Evolutionary conservation across 2,888 invertebrate species (phyloP), one percentile per base, ranked within the genome.

Genomic region (Idaea aversata): DNA sequence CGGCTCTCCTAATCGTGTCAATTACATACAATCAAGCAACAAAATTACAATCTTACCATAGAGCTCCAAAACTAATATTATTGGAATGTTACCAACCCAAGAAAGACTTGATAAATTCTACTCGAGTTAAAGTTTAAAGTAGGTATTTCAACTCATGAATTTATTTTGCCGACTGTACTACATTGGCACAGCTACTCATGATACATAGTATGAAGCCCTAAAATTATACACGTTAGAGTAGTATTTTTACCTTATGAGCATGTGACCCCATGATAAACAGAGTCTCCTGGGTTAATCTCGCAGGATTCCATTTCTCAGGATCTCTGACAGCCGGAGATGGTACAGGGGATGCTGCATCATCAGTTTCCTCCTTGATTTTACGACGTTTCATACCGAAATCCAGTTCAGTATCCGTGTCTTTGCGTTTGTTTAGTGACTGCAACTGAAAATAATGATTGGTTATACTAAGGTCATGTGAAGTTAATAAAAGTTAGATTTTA

Each of bases 191-290:
- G 25, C 25, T 25, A 25, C 25, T 25, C 25, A 25, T 25, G 25
- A 3, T 25, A 1, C 25, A 25, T 25, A 25, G 25, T 25, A 25
- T 25, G 3, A 25, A 25, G 25, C 3, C 25, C 25, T 25, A 25
- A 25, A 25, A 25, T 25, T 25, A 25, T 25, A 25, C 25, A 25
- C 25, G 3, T n/a, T n/a, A n/a, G 15, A 62, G 10, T 7, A 35
- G 13, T 61, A 15, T 1, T 60, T 67, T 75, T 81, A 93, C 93
- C 87, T 95, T 95, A 80, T 95, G 95, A 59, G 95, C 95, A 84
- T 95, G 95, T 68, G 96, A 95, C 35, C 97, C 96, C 96, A 97
- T 96, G 62, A 97, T 96, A 83, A 97, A 97, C 62, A 95, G 81
- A 0, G 96, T 96, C n/a, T 95, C 95, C 63, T 94, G 89, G n/a